Evolutionary conservation across 2,888 invertebrate species (phyloP).

Genomic region (Ennomos quercinarius): DNA sequence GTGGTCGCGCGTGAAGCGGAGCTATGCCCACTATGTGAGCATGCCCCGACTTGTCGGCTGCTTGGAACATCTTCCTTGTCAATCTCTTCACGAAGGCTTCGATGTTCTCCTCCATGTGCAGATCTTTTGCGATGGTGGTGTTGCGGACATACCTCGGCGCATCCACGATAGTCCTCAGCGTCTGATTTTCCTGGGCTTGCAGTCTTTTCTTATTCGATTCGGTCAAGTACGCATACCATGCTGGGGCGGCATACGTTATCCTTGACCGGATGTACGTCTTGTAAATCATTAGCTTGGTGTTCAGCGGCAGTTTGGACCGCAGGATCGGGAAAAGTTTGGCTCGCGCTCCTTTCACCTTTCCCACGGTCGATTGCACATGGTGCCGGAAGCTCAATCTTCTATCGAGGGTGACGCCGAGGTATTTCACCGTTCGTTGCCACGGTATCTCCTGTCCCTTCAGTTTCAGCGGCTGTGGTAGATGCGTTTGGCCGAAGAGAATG

Average conservation of each 20-base stretch:
- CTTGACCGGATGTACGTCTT: conserved; percentile 13
- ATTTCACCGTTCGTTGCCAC: conserved; percentile 6
- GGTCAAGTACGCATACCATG: conserved; percentile 3
- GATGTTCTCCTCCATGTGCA: conserved; percentile 5
- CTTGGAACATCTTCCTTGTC: conserved; percentile 1
- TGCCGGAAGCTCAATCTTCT: background rate
- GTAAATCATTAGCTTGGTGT: background rate
- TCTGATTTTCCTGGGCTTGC: conserved; percentile 6
- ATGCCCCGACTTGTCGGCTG: conserved; percentile 6
- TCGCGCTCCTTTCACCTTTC: conserved; percentile 2
- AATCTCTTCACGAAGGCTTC: conserved; percentile 4
- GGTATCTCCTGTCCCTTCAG: background rate
- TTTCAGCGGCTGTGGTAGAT: background rate
- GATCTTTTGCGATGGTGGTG: conserved; percentile 7
- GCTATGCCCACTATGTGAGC: conserved; percentile 6
- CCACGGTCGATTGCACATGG: background rate
- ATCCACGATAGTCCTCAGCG: background rate
- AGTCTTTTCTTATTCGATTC: background rate
- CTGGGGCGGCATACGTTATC: conserved; percentile 11
- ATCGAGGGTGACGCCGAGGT: conserved; percentile 10
- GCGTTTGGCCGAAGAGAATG: background rate
- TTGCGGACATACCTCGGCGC: conserved; percentile 21
- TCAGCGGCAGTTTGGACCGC: background rate
- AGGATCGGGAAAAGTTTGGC: conserved; percentile 4
- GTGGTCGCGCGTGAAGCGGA: conserved; percentile 7